phyloP scores from a whole-genome alignment of 2,113 vertebrate species.

The Phyllostomus hastatus region DNA sequence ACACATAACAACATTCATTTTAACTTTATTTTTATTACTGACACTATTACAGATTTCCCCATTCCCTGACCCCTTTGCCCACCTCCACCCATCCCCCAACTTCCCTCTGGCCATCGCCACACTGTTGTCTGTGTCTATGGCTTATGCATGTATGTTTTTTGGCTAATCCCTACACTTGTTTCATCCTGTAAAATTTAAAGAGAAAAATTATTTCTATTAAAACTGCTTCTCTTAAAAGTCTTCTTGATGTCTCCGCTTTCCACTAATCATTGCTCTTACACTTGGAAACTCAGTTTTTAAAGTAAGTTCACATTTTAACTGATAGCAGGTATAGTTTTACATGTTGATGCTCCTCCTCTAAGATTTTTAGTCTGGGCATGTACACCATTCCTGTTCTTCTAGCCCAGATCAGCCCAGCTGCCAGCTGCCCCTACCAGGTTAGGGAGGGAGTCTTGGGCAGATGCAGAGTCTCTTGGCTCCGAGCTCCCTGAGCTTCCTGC shows the following conservation, averaged over 20 bases:
- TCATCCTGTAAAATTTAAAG: background rate
- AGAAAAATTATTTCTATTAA: background rate
- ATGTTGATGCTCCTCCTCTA: background rate
- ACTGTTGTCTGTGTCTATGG: too few species aligned
- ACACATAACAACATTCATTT: too few species aligned
- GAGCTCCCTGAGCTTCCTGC: background rate
- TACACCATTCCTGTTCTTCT: background rate
- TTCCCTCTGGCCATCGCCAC: too few species aligned
- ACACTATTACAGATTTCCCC: too few species aligned
- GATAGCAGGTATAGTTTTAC: background rate
- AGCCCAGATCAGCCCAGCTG: background rate
- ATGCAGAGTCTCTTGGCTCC: background rate
- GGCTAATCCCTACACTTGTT: too few species aligned
- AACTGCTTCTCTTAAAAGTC: background rate
- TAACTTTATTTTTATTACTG: too few species aligned
- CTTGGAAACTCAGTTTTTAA: background rate
- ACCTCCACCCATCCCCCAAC: too few species aligned
- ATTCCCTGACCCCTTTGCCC: too few species aligned
- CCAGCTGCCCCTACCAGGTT: too few species aligned
- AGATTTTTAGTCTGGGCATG: background rate
- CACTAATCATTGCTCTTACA: background rate
- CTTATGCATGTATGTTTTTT: too few species aligned
- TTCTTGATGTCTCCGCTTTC: background rate
- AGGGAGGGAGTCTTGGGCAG: background rate
- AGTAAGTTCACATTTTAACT: background rate